Base-by-base conservation (phyloP, 2,113 vertebrate species). In the Tetrax tetrax region DNA sequence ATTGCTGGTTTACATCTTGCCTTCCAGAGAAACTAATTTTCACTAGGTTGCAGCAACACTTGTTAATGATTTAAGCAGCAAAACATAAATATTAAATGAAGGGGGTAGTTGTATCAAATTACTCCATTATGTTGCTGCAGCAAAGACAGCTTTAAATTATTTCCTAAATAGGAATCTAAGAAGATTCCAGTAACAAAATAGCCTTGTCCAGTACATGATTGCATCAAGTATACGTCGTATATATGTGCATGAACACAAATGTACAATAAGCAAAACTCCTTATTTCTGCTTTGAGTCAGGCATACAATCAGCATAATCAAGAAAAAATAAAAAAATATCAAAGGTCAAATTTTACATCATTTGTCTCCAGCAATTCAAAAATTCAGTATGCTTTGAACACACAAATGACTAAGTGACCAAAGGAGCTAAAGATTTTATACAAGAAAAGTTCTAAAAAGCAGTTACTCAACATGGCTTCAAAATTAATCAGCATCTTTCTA, bases 41-140 rank as follows among this genome's bases (percentile, higher is more conserved):
- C 89, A 89, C 80, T 90, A 66, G 84, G 91, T 60, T 93, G 87
- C 60, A 80, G 87, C 80, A 82, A 66, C 63, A 41, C 80, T 90
- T 87, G 80, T 97, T 86, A 95, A 95, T 93, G 91, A 95, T 96
- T 95, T 89, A 93, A 95, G 92, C 92, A 94, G 76, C 68, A 93
- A 95, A 94, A 91, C 93, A 96, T 95, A 94, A 95, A 95, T 96
- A 95, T 88, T 96, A 90, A 93, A 96, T 96, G 87, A 96, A 95
- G 84, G 79, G 70, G 88, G 93, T 12, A 81, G 93, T 91, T 83
- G 84, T 83, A 84, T 96, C 92, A 80, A 95, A 87, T 92, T 89
- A 83, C 93, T 89, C 92, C 84, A 95, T 97, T 97, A 72, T 95
- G 88, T 91, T 87, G 63, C 81, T 89, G 88, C 63, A 89, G 92